Conservation (phyloP, 2,888 invertebrate species). For the Xestia sexstrigata region DNA sequence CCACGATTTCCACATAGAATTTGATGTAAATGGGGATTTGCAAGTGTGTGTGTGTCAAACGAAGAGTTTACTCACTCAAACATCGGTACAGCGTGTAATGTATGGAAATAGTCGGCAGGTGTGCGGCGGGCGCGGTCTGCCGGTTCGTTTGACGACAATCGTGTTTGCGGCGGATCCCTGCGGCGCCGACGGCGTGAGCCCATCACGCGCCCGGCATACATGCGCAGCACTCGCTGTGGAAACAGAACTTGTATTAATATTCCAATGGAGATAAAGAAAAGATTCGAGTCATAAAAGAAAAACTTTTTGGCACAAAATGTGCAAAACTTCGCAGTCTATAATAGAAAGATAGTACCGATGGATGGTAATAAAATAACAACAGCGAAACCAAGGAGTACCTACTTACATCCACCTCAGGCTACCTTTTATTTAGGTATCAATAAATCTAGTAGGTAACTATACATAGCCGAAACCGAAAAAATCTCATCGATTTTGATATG, state of each 20-base stretch:
- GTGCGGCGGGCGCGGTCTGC: conserved; percentile 76
- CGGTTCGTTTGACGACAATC: conserved; percentile 89
- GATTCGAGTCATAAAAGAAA: neutral
- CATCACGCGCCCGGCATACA: conserved; percentile 65
- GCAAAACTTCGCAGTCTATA: neutral
- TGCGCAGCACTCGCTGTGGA: conserved; percentile 63
- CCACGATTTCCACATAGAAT: neutral
- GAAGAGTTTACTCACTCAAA: conserved; percentile 26
- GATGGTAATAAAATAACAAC: too few relatives aligned
- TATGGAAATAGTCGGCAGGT: conserved; percentile 79
- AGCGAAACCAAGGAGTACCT: too few relatives aligned
- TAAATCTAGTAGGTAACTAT: neutral
- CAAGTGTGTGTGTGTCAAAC: conserved; percentile 22
- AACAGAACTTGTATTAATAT: conserved; percentile 46
- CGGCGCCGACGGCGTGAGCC: conserved; percentile 74
- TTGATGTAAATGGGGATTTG: neutral
- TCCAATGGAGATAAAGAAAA: neutral
- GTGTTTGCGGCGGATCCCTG: conserved; percentile 82
- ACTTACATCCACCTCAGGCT: neutral
- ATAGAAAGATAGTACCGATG: neutral
- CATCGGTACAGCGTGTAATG: conserved; percentile 15
- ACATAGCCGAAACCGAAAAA: neutral
- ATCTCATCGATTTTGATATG: neutral
- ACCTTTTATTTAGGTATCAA: neutral
- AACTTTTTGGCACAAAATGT: neutral